Evolutionary conservation across 2,888 invertebrate genomes (phyloP).

Genomic region (Branchinecta sandiegonensis): DNA sequence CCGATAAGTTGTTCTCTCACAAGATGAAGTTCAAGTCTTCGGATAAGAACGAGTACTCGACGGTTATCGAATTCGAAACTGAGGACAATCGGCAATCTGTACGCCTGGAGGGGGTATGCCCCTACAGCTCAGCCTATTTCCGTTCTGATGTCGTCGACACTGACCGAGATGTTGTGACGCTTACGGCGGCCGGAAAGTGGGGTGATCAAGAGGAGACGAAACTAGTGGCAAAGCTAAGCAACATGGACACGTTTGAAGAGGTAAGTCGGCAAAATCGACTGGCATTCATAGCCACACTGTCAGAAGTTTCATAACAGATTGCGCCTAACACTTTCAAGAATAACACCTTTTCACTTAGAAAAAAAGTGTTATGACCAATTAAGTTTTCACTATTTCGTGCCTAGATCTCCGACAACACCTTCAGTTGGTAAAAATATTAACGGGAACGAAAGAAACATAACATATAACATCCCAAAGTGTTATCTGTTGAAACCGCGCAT

Average conservation of each 20-base stretch:
- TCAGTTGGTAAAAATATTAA: no score
- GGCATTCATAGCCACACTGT: no score
- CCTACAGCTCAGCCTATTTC: background rate
- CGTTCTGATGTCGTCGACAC: background rate
- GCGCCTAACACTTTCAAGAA: no score
- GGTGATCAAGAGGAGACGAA: background rate
- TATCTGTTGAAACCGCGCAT: no score
- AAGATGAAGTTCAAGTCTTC: background rate
- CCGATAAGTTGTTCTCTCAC: constrained; percentile 1
- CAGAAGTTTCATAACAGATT: no score
- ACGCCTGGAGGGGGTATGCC: background rate
- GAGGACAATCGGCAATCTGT: background rate
- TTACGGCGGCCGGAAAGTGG: background rate
- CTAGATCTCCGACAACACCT: no score
- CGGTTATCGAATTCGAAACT: background rate
- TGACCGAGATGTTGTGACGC: background rate
- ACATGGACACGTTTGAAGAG: background rate
- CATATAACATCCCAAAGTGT: no score
- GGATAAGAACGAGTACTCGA: background rate
- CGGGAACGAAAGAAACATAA: no score
- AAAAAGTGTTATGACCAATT: no score
- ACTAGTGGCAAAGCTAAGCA: background rate
- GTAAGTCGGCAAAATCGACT: background rate
- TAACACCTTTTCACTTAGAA: no score
- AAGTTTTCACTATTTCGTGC: no score